Percentiles rank a stretch among this genome's conserved stretches.
phyloP scores from a whole-genome alignment of 2,797 vertebrate species.

The Acanthiza pusilla region DNA sequence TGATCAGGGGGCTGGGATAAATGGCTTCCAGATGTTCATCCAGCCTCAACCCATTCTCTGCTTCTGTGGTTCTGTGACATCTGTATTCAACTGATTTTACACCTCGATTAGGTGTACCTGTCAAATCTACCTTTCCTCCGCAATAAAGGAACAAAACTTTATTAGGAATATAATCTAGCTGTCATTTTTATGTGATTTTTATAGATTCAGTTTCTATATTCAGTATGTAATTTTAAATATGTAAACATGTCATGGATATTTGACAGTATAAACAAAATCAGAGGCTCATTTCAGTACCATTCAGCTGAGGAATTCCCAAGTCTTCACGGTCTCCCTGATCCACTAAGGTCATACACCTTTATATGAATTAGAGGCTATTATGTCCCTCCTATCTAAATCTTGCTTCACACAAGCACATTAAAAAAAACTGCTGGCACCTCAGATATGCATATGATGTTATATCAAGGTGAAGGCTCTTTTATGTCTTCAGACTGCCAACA shows the following conservation, averaged over 20 bases:
- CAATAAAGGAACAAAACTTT: neutral
- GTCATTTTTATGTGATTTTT: neutral
- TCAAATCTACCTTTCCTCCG: neutral
- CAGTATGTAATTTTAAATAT: neutral
- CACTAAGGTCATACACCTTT: constrained; percentile 41
- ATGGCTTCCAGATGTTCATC: neutral
- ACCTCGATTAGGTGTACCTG: neutral
- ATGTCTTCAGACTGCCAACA: constrained; percentile 20
- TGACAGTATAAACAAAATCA: neutral
- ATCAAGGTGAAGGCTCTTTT: constrained; percentile 48
- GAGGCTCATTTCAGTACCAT: neutral
- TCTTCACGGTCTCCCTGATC: constrained; percentile 24
- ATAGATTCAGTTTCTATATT: neutral
- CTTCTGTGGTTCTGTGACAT: neutral
- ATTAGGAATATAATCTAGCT: neutral
- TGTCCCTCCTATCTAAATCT: constrained; percentile 13
- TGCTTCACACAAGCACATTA: constrained; percentile 18
- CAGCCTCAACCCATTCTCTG: neutral
- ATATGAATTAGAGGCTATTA: constrained; percentile 27
- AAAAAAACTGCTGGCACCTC: constrained; percentile 45
- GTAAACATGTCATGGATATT: neutral
- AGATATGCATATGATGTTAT: constrained; percentile 25
- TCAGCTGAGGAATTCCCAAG: neutral
- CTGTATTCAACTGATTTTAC: neutral
- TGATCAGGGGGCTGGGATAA: neutral